phyloP scores from a whole-genome alignment of 1,140 invertebrate genomes.

The Liolophura sinensis region DNA sequence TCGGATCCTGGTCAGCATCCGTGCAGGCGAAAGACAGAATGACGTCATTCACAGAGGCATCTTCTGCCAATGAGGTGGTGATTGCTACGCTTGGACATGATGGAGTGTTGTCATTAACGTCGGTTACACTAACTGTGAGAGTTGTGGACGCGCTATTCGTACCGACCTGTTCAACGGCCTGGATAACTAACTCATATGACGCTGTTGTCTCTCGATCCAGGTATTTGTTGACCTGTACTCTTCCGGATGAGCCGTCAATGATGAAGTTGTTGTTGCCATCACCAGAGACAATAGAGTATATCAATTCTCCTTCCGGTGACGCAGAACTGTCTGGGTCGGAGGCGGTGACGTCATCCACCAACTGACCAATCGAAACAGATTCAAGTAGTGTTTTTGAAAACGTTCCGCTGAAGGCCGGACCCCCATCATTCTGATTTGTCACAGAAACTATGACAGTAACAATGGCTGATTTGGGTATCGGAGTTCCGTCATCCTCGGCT shows the following conservation, averaged over 20 bases:
- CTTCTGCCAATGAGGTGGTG: background rate
- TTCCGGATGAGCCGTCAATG: slow-evolving; percentile 78
- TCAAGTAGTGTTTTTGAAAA: slow-evolving; percentile 1
- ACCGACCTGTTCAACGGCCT: slow-evolving; percentile 19
- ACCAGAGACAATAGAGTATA: slow-evolving; percentile 71
- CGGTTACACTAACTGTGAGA: slow-evolving; percentile 28
- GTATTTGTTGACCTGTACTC: slow-evolving; percentile 65
- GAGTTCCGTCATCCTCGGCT: slow-evolving; percentile 22
- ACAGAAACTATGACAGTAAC: slow-evolving; percentile 31
- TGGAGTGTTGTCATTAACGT: slow-evolving; percentile 43
- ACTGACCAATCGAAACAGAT: background rate
- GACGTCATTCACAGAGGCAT: background rate
- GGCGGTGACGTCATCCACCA: slow-evolving; percentile 10
- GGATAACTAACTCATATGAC: slow-evolving; percentile 25
- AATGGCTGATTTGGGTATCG: slow-evolving; percentile 12
- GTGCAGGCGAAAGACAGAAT: slow-evolving; percentile 21
- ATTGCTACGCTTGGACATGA: slow-evolving; percentile 9
- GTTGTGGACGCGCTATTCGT: slow-evolving; percentile 5
- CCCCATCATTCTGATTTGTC: slow-evolving; percentile 35
- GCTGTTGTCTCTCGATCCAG: background rate
- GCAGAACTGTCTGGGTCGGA: slow-evolving; percentile 9
- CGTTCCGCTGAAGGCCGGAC: slow-evolving; percentile 19
- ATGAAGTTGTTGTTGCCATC: slow-evolving; percentile 64
- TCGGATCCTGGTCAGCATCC: slow-evolving; percentile 22
- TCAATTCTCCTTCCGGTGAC: slow-evolving; percentile 66